Base-by-base conservation (phyloP, 2,113 vertebrate genomes). In the Sakesphorus luctuosus region DNA sequence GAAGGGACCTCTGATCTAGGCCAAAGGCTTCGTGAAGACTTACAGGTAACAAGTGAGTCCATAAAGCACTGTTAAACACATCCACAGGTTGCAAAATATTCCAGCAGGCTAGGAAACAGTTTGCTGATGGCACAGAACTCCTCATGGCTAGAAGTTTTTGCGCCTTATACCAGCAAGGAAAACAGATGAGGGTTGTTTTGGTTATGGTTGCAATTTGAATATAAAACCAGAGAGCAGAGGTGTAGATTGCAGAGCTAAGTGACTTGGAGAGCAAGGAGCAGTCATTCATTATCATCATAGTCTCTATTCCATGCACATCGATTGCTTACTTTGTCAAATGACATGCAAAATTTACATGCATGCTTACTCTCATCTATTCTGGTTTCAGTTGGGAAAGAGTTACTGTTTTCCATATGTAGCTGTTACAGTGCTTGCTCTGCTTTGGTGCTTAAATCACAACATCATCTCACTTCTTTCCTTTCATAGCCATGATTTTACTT, bases 281-380 rank as follows among this genome's bases (percentile, higher is more conserved):
- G 31, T 25, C 40, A 33, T 20, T 74, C 24, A 16, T 63, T 46
- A 74, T 29, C 36, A 58, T 35, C 43, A 6, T 18, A 36, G 29
- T n/a, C 7, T 10, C 36, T 49, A 23, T 20, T 59, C 17, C 2
- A 0, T 26, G 26, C 6, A 35, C 53, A 65, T 25, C 0, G 3
- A 5, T 16, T 23, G 31, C 21, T 80, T 29, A 44, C 14, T 29
- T 61, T 10, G 8, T 56, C 40, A 83, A 82, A 76, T 25, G 33
- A 47, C 28, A 56, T 5, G 26, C 16, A 63, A 47, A 93, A 93
- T 56, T 55, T 55, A 56, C 43, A 84, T 0, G 3, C 23, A 21
- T 9, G 58, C 16, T 79, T 65, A 47, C 59, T 82, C 18, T 52
- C 58, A 79, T 50, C 56, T 56, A 28, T 71, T 33, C 26, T 33